A percentile compares a stretch with the other conserved stretches of the same genome.
These are phyloP conservation scores for Melanotus villosus DNA, from an alignment of 2,888 invertebrate species.

Conservation along the genomic window DNA sequence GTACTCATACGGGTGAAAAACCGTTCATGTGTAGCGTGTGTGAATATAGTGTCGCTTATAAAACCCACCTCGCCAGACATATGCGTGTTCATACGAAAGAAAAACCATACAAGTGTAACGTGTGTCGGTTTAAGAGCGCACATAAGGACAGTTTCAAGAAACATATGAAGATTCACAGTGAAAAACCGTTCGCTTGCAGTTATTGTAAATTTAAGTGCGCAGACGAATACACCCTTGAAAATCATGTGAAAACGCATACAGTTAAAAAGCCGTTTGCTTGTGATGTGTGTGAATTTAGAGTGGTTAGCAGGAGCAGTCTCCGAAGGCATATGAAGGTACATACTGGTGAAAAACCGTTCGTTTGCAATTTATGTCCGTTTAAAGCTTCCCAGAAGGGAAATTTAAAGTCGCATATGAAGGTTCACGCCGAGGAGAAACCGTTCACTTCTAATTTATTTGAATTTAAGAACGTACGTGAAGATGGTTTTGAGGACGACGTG, in stretches of 20 bases:
- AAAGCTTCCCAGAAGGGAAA: no score
- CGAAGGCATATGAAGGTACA: no score
- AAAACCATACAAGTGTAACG: neutral
- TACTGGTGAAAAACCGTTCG: no score
- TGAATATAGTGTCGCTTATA: neutral
- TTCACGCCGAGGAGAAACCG: no score
- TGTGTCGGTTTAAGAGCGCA: constrained; percentile 12
- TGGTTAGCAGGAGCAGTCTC: no score
- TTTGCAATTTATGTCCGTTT: no score
- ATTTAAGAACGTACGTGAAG: no score
- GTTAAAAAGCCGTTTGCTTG: no score
- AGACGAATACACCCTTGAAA: neutral
- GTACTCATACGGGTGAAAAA: neutral
- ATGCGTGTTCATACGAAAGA: neutral
- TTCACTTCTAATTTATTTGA: no score
- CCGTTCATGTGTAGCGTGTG: neutral
- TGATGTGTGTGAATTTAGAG: no score
- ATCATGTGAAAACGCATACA: neutral
- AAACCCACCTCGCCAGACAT: neutral
- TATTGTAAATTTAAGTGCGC: neutral
- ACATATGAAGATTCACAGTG: constrained; percentile 23
- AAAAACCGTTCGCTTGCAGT: constrained; percentile 21
- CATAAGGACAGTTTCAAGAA: constrained; percentile 13
- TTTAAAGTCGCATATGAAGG: no score
- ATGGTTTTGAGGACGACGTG: no score